Conservation (phyloP, 2,113 vertebrate genomes). For the Sinocyclocheilus maitianheensis region DNA sequence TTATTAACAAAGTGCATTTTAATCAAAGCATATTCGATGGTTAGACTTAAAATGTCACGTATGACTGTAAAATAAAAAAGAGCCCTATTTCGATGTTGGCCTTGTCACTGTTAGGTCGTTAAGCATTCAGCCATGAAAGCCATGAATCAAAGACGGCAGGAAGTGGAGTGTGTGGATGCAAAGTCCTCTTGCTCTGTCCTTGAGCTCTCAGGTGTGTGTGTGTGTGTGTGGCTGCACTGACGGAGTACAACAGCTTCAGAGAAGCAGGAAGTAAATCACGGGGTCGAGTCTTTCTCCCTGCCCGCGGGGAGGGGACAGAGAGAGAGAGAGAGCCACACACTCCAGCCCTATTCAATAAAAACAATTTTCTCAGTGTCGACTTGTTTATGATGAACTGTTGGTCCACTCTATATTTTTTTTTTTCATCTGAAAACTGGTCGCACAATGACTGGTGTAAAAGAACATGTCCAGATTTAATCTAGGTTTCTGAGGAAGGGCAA, state of each 20-base stretch:
- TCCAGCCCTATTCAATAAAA: slow-evolving; percentile 53
- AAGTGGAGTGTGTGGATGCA: slow-evolving; percentile 61
- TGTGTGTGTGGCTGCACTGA: slow-evolving; percentile 58
- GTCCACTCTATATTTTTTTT: background rate
- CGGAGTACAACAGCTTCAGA: slow-evolving; percentile 60
- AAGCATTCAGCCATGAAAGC: slow-evolving; percentile 49
- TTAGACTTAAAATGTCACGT: background rate
- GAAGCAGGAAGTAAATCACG: slow-evolving; percentile 65
- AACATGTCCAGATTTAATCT: background rate
- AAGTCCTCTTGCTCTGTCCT: slow-evolving; percentile 53
- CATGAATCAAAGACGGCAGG: slow-evolving; percentile 66
- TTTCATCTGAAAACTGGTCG: background rate
- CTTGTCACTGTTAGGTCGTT: slow-evolving; percentile 55
- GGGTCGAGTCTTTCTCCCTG: slow-evolving; percentile 61
- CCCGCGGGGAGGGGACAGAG: slow-evolving; percentile 25
- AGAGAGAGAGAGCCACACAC: background rate
- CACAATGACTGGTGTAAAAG: background rate
- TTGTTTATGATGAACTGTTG: slow-evolving; percentile 55
- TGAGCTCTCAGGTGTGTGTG: slow-evolving; percentile 46
- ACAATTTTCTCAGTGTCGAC: slow-evolving; percentile 51
- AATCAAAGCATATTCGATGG: background rate
- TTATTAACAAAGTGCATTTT: slow-evolving; percentile 16
- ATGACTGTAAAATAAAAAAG: slow-evolving; percentile 6
- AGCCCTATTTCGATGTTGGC: background rate
- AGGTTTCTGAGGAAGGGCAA: background rate